Percentiles rank a stretch among this genome's conserved stretches.
phyloP scores from a whole-genome alignment of 2,888 invertebrate genomes.

The Apoderus coryli region DNA sequence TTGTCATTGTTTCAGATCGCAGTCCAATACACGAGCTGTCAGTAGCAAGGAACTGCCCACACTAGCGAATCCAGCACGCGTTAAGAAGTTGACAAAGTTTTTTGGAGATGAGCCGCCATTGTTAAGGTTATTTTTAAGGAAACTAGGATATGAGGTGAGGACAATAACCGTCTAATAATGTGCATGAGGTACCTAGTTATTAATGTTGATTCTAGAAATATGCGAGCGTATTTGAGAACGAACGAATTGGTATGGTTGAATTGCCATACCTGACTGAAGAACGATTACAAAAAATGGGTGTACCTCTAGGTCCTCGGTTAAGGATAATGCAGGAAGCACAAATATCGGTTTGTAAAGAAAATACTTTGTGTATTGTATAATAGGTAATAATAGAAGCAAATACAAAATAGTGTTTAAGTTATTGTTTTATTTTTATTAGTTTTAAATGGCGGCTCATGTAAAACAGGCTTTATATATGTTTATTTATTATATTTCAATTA shows the following conservation, averaged over 20 bases:
- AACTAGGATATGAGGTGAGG: slow-evolving; percentile 78
- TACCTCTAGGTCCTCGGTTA: slow-evolving; percentile 79
- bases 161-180: background rate
- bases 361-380: slow-evolving; percentile 48
- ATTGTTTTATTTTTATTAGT: too few relatives aligned
- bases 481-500: too few relatives aligned
- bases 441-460: too few relatives aligned
- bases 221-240: slow-evolving; percentile 65
- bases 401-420: slow-evolving; percentile 4
- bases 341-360: slow-evolving; percentile 46
- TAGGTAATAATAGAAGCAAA: slow-evolving; percentile 2
- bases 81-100: slow-evolving; percentile 82
- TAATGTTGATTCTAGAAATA: slow-evolving; percentile 72
- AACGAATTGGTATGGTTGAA: slow-evolving; percentile 80
- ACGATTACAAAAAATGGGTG: slow-evolving; percentile 70
- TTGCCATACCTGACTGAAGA: slow-evolving; percentile 84
- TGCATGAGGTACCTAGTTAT: too few relatives aligned
- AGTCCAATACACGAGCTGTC: slow-evolving; percentile 44
- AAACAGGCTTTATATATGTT: too few relatives aligned
- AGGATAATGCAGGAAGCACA: slow-evolving; percentile 79
- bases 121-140: slow-evolving; percentile 75
- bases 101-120: slow-evolving; percentile 89
- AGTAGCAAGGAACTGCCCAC: slow-evolving; percentile 47
- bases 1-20: slow-evolving; percentile 35
- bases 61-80: slow-evolving; percentile 72